Conservation (phyloP, 1,140 invertebrate species). For the Solenopsis fugax region DNA sequence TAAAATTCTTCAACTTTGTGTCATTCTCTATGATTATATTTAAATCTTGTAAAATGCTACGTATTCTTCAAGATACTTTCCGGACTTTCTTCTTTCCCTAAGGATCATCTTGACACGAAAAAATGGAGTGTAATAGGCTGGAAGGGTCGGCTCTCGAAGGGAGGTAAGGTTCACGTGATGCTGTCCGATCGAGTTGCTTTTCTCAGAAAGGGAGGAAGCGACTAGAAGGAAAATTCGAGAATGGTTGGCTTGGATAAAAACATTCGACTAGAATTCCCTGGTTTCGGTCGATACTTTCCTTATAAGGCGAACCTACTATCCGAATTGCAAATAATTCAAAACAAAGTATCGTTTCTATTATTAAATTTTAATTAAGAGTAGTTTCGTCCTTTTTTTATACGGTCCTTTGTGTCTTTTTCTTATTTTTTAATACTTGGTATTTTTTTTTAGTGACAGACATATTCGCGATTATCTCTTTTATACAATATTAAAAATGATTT, state of each 20-base stretch:
- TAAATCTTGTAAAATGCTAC: neutral
- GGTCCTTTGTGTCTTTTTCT: neutral
- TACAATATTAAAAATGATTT: conserved; percentile 15
- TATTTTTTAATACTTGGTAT: neutral
- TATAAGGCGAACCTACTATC: conserved; percentile 31
- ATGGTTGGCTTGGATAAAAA: conserved; percentile 49
- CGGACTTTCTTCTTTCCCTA: neutral
- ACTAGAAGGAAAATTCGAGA: conserved; percentile 42
- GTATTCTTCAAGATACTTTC: conserved; percentile 29
- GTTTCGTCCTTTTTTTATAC: neutral
- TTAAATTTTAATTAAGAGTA: neutral
- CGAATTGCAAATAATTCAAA: conserved; percentile 54
- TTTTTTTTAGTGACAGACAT: neutral
- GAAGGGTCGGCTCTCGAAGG: conserved; percentile 11
- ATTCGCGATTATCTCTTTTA: neutral
- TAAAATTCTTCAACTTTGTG: neutral
- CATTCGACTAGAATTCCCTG: conserved; percentile 48
- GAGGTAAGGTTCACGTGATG: conserved; percentile 31
- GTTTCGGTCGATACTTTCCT: conserved; percentile 66
- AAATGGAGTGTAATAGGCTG: conserved; percentile 27
- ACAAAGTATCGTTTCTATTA: neutral
- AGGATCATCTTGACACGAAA: conserved; percentile 22
- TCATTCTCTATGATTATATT: neutral
- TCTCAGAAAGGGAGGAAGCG: conserved; percentile 52
- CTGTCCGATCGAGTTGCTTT: conserved; percentile 61